These are phyloP conservation scores for Amphipyra tragopoginis DNA, from an alignment of 2,888 invertebrate species.

Conservation along the genomic window DNA sequence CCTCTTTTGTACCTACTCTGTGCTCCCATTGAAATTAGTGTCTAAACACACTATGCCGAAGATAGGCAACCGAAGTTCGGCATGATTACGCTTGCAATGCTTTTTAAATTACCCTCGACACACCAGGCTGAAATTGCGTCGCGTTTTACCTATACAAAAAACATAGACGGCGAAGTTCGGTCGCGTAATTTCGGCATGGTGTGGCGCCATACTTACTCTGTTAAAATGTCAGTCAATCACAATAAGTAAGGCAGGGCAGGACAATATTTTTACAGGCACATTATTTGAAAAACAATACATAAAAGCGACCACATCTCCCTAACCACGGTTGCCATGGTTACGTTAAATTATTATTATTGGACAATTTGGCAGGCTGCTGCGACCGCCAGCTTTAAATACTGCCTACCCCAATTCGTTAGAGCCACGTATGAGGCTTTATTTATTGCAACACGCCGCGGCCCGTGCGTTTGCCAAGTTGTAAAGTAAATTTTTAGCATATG, in stretches of 20 bases:
- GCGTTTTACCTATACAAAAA: no score
- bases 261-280: background rate
- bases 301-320: slow-evolving; percentile 21
- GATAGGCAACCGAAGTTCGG: no score
- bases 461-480: slow-evolving; percentile 60
- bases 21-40: no score
- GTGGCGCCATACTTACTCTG: no score
- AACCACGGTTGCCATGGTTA: slow-evolving; percentile 56
- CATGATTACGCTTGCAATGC: no score
- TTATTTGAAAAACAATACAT: slow-evolving; percentile 2
- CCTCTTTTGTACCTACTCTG: no score
- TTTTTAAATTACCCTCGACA: no score
- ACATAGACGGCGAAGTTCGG: no score
- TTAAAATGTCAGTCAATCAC: background rate
- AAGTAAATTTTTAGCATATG: slow-evolving; percentile 53
- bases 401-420: slow-evolving; percentile 64
- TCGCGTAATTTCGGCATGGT: no score
- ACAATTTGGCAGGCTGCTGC: slow-evolving; percentile 73
- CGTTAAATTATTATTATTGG: slow-evolving; percentile 70
- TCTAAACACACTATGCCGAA: no score
- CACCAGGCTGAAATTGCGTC: no score
- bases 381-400: slow-evolving; percentile 62
- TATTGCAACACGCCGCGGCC: slow-evolving; percentile 56
- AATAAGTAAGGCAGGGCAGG: no score
- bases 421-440: slow-evolving; percentile 56